These are phyloP conservation scores for Aporophyla nigra DNA, from an alignment of 2,888 invertebrate species.

Conservation along the genomic window DNA sequence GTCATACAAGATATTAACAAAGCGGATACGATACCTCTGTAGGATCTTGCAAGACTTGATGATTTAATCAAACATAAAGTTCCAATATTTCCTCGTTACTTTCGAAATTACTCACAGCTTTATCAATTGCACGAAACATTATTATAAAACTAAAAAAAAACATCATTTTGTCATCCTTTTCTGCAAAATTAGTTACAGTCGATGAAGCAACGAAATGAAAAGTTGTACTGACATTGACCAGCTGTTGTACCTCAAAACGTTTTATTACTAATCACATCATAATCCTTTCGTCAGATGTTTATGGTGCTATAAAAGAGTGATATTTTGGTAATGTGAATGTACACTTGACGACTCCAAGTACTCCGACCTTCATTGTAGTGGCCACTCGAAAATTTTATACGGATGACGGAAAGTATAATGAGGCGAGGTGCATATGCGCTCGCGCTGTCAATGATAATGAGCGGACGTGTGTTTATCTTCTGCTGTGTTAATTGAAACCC, in stretches of 20 bases:
- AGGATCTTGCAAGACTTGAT: constrained; percentile 38
- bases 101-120: constrained; percentile 30
- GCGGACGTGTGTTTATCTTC: constrained; percentile 55
- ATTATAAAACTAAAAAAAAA: background rate
- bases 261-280: constrained; percentile 27
- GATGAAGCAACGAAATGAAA: constrained; percentile 6
- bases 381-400: constrained; percentile 21
- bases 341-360: background rate
- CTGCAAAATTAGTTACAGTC: constrained; percentile 3
- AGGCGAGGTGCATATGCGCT: constrained; percentile 42
- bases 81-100: constrained; percentile 23
- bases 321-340: constrained; percentile 37
- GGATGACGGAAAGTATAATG: constrained; percentile 31
- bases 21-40: constrained; percentile 29
- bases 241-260: constrained; percentile 13
- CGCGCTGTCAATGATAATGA: constrained; percentile 52
- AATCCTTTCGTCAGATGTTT: constrained; percentile 28
- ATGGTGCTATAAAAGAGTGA: constrained; percentile 38
- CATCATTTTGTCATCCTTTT: constrained; percentile 9
- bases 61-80: constrained; percentile 12
- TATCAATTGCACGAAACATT: constrained; percentile 7
- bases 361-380: constrained; percentile 35
- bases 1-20: constrained; percentile 51
- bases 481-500: constrained; percentile 56
- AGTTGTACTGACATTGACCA: constrained; percentile 3